A percentile compares a stretch with the other conserved stretches of the same genome.
phyloP scores from a whole-genome alignment of 2,113 vertebrate genomes.

The Pelusios castaneus region DNA sequence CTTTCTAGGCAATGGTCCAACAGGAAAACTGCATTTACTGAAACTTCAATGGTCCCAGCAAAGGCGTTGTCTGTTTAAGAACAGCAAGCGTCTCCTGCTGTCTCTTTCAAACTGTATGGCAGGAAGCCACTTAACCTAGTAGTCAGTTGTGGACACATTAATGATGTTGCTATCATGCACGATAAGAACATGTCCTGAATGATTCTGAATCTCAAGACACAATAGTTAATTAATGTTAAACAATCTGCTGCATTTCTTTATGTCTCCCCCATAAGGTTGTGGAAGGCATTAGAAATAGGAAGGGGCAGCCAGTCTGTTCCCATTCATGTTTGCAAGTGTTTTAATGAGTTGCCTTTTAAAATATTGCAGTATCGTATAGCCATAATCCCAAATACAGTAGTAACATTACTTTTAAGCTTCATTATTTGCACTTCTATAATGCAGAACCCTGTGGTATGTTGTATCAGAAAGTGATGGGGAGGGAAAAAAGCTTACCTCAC shows the following conservation, averaged over 20 bases:
- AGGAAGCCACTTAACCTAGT: fast-evolving
- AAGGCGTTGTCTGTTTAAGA: fast-evolving
- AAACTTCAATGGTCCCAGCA: fast-evolving
- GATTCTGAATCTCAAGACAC: neutral
- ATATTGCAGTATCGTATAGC: neutral
- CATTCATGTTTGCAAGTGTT: neutral
- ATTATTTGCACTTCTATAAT: neutral
- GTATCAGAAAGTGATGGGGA: neutral
- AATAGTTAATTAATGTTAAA: neutral
- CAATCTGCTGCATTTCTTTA: neutral
- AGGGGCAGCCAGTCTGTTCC: neutral
- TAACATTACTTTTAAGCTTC: neutral
- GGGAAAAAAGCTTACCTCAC: neutral
- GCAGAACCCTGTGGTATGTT: neutral
- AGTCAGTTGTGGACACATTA: neutral
- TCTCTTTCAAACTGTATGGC: fast-evolving
- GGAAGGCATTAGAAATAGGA: neutral
- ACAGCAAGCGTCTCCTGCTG: fast-evolving
- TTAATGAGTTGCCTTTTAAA: neutral
- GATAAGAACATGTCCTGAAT: neutral
- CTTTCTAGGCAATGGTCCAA: neutral
- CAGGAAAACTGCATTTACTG: neutral
- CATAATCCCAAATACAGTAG: neutral
- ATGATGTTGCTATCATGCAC: neutral
- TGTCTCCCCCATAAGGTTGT: neutral